Evolutionary conservation across 2,888 invertebrate genomes (phyloP), one percentile per base, ranked within the genome.

Genomic region (Folsomia candida): DNA sequence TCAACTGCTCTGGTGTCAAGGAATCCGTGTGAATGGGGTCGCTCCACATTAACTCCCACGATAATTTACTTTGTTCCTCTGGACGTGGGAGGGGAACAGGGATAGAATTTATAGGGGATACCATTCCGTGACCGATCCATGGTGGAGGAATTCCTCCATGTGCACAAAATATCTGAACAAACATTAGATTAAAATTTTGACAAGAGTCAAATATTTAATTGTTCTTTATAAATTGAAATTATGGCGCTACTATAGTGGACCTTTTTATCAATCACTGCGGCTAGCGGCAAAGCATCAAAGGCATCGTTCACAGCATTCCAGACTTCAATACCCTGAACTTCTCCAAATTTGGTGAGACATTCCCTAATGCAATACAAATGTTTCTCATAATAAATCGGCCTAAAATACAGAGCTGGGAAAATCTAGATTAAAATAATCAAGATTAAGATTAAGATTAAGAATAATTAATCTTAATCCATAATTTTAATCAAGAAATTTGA

Each of bases 31-130:
- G 86, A 65, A 88, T 82, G 1, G 91, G 91, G 81, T 91, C 91
- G 82, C 90, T 91, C 91, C 91, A 91, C 83, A 91, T 85, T 25
- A 91, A 83, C 80, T 91, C 90, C 91, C 91, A 91, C 1, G 91
- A 90, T 67, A 91, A 83, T n/a, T 87, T 85, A 82, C 89, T 89
- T 81, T 90, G 88, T 54, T 85, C 85, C 60, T 89, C 89, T 0
- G 90, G 91, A 69, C 88, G 86, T 26, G 84, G 82, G 54, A 91
- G 83, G 0, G 89, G 89, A 57, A 85, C 85, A 0, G 89, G 90
- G 71, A 91, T 87, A 70, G 86, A 86, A 81, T 89, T 88, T 37
- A 91, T 89, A 18, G 87, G 87, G 1, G 86, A 82, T 51, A 88
- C 85, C 27, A 86, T 84, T 0, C 88, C 88, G 78, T 81, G 81